phyloP scores from a whole-genome alignment of 2,113 vertebrate genomes.

The Lophura nycthemera region DNA sequence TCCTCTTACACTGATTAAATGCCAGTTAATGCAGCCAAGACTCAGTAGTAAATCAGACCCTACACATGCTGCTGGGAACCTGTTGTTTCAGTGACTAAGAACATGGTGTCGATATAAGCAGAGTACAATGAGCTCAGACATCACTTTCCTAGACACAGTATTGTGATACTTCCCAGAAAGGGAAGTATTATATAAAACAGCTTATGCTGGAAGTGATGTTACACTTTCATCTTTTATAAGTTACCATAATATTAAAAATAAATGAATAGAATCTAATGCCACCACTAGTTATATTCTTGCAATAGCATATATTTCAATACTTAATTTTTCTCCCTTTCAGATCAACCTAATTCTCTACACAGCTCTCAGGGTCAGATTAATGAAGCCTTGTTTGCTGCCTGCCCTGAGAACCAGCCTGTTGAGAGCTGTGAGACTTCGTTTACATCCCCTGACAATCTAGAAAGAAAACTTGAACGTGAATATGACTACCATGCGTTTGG shows the following conservation, averaged over 20 bases:
- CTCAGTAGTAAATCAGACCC: background rate
- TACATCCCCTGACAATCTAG: conserved; percentile 25
- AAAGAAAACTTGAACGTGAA: conserved; percentile 86
- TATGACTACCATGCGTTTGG: conserved; percentile 86
- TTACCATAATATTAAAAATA: background rate
- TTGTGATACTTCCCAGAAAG: background rate
- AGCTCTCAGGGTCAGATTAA: conserved; percentile 81
- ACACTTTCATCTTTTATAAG: background rate
- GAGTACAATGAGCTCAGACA: background rate
- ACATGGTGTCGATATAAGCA: background rate
- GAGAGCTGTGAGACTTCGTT: conserved; percentile 75
- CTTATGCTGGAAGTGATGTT: background rate
- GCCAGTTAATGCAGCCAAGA: background rate
- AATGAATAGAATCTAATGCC: background rate
- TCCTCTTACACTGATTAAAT: background rate
- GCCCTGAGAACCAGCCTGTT: conserved; percentile 66
- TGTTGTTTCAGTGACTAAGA: background rate
- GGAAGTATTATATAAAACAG: background rate
- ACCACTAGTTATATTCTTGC: background rate
- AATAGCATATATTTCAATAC: conserved; percentile 5
- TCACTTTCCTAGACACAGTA: background rate
- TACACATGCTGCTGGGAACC: background rate
- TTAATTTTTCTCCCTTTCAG: conserved; percentile 62
- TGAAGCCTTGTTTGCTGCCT: conserved; percentile 49
- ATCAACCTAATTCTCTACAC: conserved; percentile 84